These are phyloP conservation scores for Lissocephala sabroskyi DNA, from an alignment of 2,888 invertebrate species.

Conservation along the genomic window DNA sequence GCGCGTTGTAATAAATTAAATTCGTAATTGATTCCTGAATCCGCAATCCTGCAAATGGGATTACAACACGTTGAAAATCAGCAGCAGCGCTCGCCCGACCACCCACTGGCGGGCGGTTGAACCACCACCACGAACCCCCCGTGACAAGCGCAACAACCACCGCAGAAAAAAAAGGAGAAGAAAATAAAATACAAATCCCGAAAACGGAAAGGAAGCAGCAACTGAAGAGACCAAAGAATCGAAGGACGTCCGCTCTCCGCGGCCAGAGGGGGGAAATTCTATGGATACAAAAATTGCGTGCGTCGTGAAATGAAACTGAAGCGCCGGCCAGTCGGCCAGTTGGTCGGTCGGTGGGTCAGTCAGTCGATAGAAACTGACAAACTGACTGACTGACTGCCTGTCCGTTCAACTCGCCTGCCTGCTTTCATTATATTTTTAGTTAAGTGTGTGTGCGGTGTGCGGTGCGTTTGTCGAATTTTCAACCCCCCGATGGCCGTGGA, in stretches of 20 bases:
- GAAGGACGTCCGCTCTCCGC: too few species aligned
- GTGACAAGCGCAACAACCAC: background rate
- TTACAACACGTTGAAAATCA: constrained; percentile 64
- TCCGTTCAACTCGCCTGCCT: background rate
- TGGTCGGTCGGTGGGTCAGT: constrained; percentile 2
- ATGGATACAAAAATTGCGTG: constrained; percentile 57
- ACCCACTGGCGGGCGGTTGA: constrained; percentile 2
- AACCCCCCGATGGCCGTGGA: too few species aligned
- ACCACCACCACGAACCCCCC: background rate
- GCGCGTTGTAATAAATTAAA: constrained; percentile 61
- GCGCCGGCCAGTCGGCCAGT: constrained; percentile 11
- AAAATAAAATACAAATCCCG: background rate
- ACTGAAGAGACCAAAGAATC: too few species aligned
- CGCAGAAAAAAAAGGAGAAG: background rate
- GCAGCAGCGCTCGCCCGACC: constrained; percentile 12
- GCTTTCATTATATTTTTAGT: constrained; percentile 6
- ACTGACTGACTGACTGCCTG: background rate
- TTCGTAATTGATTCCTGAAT: constrained; percentile 68
- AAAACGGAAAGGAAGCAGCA: background rate
- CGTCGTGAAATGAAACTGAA: constrained; percentile 41
- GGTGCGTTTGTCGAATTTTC: constrained; percentile 1
- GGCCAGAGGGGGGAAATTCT: constrained; percentile 15
- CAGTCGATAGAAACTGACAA: background rate
- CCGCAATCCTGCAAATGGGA: constrained; percentile 67
- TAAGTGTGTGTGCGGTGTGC: constrained; percentile 4